These are phyloP conservation scores for Diarsia dahlii DNA, from an alignment of 2,888 invertebrate genomes.

Conservation along the genomic window DNA sequence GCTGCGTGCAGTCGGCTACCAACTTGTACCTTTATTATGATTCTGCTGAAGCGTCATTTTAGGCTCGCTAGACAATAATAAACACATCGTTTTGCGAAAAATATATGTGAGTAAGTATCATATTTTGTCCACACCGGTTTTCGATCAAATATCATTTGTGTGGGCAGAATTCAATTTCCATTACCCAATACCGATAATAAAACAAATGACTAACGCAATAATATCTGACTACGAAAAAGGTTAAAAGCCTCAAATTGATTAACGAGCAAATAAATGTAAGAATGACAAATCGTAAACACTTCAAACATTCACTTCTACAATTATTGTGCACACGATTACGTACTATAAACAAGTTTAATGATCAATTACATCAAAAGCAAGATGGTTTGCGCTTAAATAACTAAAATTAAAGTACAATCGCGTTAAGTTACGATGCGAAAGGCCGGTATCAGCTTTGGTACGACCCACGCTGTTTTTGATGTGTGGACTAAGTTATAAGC, in stretches of 20 bases:
- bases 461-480: conserved; percentile 72
- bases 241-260: conserved; percentile 29
- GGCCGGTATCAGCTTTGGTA: conserved; percentile 74
- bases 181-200: conserved; percentile 8
- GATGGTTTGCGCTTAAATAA: conserved; percentile 71
- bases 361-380: conserved; percentile 67
- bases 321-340: conserved; percentile 43
- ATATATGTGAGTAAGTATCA: background rate
- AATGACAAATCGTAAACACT: conserved; percentile 42
- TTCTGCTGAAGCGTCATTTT: too few relatives aligned
- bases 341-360: conserved; percentile 62
- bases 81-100: too few relatives aligned
- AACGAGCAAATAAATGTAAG: conserved; percentile 30
- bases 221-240: conserved; percentile 6
- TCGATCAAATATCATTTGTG: conserved; percentile 15
- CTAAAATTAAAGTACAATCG: conserved; percentile 76
- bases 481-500: conserved; percentile 42
- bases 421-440: conserved; percentile 75
- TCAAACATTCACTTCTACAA: conserved; percentile 42
- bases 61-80: too few relatives aligned
- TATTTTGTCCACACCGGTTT: background rate
- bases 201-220: conserved; percentile 24
- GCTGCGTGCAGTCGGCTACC: too few relatives aligned
- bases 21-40: too few relatives aligned
- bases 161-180: conserved; percentile 9